Base-by-base conservation (phyloP, 2,113 vertebrate genomes). In the Psettodes erumei region DNA sequence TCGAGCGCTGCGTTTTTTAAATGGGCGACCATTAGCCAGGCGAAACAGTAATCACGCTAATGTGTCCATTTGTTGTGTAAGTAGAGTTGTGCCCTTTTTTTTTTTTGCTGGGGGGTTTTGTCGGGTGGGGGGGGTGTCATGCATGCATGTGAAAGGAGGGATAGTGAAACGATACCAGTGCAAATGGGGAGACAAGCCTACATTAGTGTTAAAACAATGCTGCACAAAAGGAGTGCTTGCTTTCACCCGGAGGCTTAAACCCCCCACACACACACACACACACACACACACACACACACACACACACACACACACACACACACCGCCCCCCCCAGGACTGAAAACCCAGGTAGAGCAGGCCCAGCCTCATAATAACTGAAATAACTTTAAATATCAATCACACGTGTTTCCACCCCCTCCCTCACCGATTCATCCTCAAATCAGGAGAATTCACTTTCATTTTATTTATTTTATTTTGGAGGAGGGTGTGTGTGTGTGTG, bases 21-120 rank as follows among this genome's bases (percentile, higher is more conserved):
- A 94, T 93, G 90, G 88, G 21, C 84, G 65, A 77, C 91, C 92
- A 93, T 94, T 94, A 92, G 88, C 89, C 85, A 77, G 90, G 84
- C 85, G 88, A 89, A 90, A 83, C 92, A 92, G 85, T 94, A 91
- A 94, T 93, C 92, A 92, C 91, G 82, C 87, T 91, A 93, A 93
- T 90, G 88, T 90, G 89, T 90, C 91, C 88, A 91, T 93, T 93
- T 93, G 92, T 92, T 93, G 91, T 92, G 92, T 92, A 91, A 93
- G 91, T 92, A 91, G 89, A 89, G 91, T 81, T 91, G 86, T 84
- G 90, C 69, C 91, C 90, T 91, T 87, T n/a, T n/a, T n/a, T n/a
- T n/a, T n/a, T n/a, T n/a, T n/a, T n/a, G n/a, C n/a, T n/a, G n/a
- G n/a, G n/a, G n/a, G n/a, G n/a, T n/a, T n/a, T n/a, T n/a, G n/a